Evolutionary conservation across 1,140 invertebrate species (phyloP).

Genomic region (Dendroctonus ponderosae): DNA sequence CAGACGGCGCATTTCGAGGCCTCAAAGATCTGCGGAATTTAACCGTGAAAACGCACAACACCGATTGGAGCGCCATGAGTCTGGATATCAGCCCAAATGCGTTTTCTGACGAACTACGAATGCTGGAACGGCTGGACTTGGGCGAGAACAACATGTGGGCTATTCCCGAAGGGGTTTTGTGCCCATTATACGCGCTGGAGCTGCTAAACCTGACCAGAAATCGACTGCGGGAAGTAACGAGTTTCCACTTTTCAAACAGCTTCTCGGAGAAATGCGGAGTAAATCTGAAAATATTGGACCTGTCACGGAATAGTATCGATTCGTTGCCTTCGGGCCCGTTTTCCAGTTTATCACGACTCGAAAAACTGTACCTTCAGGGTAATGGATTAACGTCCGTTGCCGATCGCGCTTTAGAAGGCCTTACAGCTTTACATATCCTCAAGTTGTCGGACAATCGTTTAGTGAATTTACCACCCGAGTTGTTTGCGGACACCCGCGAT

Average conservation of each 20-base stretch:
- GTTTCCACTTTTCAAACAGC: slow-evolving; percentile 70
- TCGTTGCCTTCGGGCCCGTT: slow-evolving; percentile 73
- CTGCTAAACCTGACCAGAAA: slow-evolving; percentile 80
- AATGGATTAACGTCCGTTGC: slow-evolving; percentile 74
- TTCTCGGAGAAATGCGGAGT: slow-evolving; percentile 67
- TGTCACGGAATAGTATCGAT: slow-evolving; percentile 81
- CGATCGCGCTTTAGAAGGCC: slow-evolving; percentile 77
- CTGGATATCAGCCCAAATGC: slow-evolving; percentile 73
- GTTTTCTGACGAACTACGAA: slow-evolving; percentile 70
- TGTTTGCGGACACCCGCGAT: slow-evolving; percentile 77
- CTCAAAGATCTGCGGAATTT: slow-evolving; percentile 78
- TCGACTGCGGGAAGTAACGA: slow-evolving; percentile 72
- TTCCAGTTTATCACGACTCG: slow-evolving; percentile 61
- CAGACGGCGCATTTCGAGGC: slow-evolving; percentile 78
- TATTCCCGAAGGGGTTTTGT: slow-evolving; percentile 79
- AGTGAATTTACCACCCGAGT: slow-evolving; percentile 75
- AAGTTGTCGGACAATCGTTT: slow-evolving; percentile 81
- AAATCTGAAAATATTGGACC: slow-evolving; percentile 71
- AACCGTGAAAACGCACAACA: slow-evolving; percentile 84
- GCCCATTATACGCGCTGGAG: slow-evolving; percentile 73
- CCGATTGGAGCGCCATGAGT: slow-evolving; percentile 82
- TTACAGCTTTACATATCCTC: slow-evolving; percentile 71
- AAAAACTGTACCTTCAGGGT: slow-evolving; percentile 61
- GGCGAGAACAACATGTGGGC: slow-evolving; percentile 85
- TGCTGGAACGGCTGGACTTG: slow-evolving; percentile 77